These are phyloP conservation scores for Chauna torquata DNA, from an alignment of 2,113 vertebrate genomes.

Conservation along the genomic window DNA sequence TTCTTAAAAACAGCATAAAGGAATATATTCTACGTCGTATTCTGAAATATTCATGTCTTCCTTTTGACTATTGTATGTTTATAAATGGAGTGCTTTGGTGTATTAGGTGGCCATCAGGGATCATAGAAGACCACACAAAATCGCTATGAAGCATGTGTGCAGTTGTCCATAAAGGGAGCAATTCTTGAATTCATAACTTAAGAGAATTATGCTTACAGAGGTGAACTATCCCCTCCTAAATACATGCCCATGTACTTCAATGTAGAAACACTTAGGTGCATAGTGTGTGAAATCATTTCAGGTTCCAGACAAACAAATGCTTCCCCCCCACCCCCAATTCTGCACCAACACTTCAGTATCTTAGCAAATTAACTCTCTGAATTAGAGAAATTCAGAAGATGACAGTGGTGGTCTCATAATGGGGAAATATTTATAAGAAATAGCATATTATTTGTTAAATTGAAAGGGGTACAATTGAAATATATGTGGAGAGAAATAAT, in stretches of 20 bases:
- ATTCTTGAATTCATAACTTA: rapidly evolving
- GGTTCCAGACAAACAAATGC: neutral
- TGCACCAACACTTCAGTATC: neutral
- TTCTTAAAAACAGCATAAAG: neutral
- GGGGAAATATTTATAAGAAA: neutral
- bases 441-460: neutral
- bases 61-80: neutral
- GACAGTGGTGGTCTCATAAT: neutral
- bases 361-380: neutral
- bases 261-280: neutral
- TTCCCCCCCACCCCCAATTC: neutral
- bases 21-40: neutral
- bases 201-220: neutral
- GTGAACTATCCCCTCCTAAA: neutral
- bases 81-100: neutral
- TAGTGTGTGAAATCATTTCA: neutral
- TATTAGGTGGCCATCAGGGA: too few species aligned
- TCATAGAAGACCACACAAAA: neutral
- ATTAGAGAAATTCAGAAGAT: neutral
- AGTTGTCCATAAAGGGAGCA: neutral
- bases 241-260: neutral
- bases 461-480: neutral
- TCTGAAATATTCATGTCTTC: neutral
- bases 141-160: neutral
- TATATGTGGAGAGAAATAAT: neutral